phyloP scores from a whole-genome alignment of 2,888 invertebrate species.

The Callyntrura guangdongensis region DNA sequence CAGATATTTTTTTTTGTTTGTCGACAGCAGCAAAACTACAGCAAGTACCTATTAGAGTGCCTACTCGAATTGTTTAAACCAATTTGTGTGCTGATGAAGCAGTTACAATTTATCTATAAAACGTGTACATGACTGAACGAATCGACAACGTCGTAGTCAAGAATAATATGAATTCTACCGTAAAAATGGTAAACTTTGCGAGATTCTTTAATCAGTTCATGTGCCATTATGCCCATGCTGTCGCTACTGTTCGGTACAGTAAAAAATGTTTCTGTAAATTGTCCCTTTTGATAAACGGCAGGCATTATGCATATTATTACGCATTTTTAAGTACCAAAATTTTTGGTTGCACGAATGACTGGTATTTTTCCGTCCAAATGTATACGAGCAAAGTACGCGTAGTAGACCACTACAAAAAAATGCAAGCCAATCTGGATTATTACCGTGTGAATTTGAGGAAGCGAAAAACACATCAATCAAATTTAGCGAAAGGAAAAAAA shows the following conservation, averaged over 20 bases:
- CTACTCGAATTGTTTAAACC: background rate
- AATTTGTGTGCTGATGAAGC: slow-evolving; percentile 43
- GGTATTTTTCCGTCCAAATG: too few relatives aligned
- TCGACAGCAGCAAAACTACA: too few relatives aligned
- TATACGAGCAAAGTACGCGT: background rate
- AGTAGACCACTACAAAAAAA: slow-evolving; percentile 26
- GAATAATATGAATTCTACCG: slow-evolving; percentile 8
- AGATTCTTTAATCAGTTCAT: slow-evolving; percentile 42
- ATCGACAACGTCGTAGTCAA: background rate
- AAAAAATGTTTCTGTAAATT: background rate
- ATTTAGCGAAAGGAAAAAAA: slow-evolving; percentile 45
- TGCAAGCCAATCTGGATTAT: slow-evolving; percentile 66
- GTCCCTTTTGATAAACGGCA: background rate
- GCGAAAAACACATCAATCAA: slow-evolving; percentile 73
- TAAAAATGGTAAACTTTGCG: slow-evolving; percentile 26
- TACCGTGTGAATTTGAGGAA: slow-evolving; percentile 80
- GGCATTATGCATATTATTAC: background rate
- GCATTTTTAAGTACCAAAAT: too few relatives aligned
- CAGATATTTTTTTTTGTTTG: background rate
- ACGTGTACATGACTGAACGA: slow-evolving; percentile 28
- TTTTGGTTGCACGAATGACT: too few relatives aligned
- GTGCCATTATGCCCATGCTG: background rate
- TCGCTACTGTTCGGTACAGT: background rate
- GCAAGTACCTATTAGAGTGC: background rate
- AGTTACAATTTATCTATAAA: slow-evolving; percentile 37